Conservation (phyloP, 2,888 invertebrate genomes). For the Cremastinae sp. region DNA sequence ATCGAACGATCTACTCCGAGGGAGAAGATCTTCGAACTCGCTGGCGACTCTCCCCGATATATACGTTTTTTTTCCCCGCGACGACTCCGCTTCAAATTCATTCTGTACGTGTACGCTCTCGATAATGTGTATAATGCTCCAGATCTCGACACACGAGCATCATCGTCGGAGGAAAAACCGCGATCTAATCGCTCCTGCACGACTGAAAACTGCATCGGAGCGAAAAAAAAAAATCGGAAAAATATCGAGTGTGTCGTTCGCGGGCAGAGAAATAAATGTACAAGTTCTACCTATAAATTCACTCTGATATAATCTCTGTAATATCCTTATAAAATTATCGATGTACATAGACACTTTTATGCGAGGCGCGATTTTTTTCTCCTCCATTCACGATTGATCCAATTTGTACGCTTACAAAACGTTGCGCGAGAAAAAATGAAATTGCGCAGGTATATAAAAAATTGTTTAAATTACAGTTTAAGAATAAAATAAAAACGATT, state of each 20-base stretch:
- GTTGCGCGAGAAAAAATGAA: too few relatives aligned
- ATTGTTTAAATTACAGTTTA: too few relatives aligned
- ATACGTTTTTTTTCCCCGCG: not conserved
- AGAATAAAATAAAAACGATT: too few relatives aligned
- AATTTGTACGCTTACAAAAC: too few relatives aligned
- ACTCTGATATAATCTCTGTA: slow-evolving; percentile 41
- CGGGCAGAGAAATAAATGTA: slow-evolving; percentile 32
- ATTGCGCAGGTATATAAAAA: too few relatives aligned
- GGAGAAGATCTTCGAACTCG: slow-evolving; percentile 44
- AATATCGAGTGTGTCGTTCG: slow-evolving; percentile 55
- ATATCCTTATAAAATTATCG: slow-evolving; percentile 26
- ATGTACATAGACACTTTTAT: slow-evolving; percentile 14
- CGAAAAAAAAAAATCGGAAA: slow-evolving; percentile 42
- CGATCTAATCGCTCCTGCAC: slow-evolving; percentile 50
- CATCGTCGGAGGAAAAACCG: slow-evolving; percentile 10
- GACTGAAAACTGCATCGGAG: slow-evolving; percentile 20
- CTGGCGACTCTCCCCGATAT: slow-evolving; percentile 11
- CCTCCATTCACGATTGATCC: slow-evolving; percentile 33
- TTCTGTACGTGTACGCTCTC: too few relatives aligned
- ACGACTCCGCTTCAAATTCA: not conserved
- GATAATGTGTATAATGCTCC: slow-evolving; percentile 3
- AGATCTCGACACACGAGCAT: slow-evolving; percentile 31
- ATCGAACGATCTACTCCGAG: slow-evolving; percentile 54
- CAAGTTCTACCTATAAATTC: slow-evolving; percentile 25
- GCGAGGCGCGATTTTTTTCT: slow-evolving; percentile 23